These are phyloP conservation scores for Megaceryle alcyon DNA, from an alignment of 2,797 vertebrate genomes.

Conservation along the genomic window DNA sequence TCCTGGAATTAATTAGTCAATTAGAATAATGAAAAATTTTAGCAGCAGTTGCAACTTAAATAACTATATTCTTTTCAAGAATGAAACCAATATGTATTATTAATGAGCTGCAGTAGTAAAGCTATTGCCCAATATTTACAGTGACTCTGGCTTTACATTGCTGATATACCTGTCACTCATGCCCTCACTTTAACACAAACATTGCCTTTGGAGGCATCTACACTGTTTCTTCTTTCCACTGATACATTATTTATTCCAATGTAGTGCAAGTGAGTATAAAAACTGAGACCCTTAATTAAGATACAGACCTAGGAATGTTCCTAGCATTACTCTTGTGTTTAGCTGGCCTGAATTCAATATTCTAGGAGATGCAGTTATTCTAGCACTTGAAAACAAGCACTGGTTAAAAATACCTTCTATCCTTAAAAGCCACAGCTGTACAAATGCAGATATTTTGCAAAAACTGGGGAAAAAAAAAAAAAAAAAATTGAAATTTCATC, in stretches of 20 bases:
- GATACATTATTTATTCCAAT: neutral
- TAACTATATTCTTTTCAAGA: neutral
- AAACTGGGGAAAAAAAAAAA: neutral
- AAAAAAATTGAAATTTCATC: neutral
- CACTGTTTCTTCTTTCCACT: neutral
- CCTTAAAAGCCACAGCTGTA: neutral
- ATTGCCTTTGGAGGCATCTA: neutral
- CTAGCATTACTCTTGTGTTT: neutral
- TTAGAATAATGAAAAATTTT: neutral
- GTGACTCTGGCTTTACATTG: neutral
- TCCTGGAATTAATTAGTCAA: neutral
- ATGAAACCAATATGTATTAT: neutral
- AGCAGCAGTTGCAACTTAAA: neutral
- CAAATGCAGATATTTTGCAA: neutral
- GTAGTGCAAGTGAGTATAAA: neutral
- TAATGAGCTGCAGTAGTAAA: neutral
- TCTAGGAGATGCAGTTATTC: neutral
- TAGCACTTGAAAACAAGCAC: neutral
- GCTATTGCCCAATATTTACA: neutral
- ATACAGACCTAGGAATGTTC: neutral
- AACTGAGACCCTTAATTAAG: neutral
- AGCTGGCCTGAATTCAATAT: neutral
- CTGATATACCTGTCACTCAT: neutral
- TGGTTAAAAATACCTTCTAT: neutral
- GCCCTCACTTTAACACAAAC: neutral